Base-by-base conservation (phyloP, 2,797 vertebrate genomes). In the Craterocephalus amniculus region DNA sequence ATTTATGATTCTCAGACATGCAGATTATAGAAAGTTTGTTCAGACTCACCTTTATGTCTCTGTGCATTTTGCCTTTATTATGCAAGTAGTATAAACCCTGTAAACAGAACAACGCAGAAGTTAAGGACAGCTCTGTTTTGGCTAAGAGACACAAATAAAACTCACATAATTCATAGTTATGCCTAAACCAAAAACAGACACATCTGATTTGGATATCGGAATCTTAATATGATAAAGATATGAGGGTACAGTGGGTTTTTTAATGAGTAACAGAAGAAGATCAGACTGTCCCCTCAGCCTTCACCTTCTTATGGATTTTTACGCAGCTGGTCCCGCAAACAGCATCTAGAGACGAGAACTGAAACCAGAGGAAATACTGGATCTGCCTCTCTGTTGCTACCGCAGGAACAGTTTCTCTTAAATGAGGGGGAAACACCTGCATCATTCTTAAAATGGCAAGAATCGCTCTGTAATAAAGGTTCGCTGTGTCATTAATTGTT, bases 41-140 rank as follows among this genome's bases (percentile, higher is more conserved):
- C 36, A 64, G 35, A 74, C 92, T 87, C 92, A 99, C 98, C 97
- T 99, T 99, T 85, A 99, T 99, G 85, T 99, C 98, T 95, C 98
- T 95, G 94, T 99, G 98, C 97, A 99, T 99, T 94, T 99, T 99
- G 89, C 97, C 96, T 95, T 98, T 98, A 91, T 93, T 98, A 84
- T 99, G 98, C 85, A 99, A 96, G 86, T 99, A 99, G 91, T 96
- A 97, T 7, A 99, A 94, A 82, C 98, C 98, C 98, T 99, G 88
- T 0, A 88, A 81, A 79, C 26, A 86, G 0, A 86, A 2, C 12
- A 6, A 79, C 6, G 71, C 16, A 72, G 27, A 5, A 56, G 29
- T 20, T 51, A n/a, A 26, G 1, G 3, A 12, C 36, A 38, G 13
- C 14, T 38, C n/a, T n/a, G n/a, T 29, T 34, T 34, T 34, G 32